These are phyloP conservation scores for Fragum fragum DNA, from an alignment of 2,888 invertebrate genomes.

Conservation along the genomic window DNA sequence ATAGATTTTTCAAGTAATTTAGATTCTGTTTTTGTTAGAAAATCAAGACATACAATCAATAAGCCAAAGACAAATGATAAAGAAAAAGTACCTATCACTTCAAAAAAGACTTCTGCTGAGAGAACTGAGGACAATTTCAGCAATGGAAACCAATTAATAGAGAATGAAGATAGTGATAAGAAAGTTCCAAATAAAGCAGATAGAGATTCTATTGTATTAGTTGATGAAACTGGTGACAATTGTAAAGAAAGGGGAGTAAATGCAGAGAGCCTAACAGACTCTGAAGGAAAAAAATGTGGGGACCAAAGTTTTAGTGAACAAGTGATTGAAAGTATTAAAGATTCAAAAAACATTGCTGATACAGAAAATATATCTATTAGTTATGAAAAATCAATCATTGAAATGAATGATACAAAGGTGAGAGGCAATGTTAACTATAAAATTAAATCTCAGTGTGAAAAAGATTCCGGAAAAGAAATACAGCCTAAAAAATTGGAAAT, in stretches of 20 bases:
- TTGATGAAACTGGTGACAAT: not conserved
- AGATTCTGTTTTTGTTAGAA: constrained; percentile 11
- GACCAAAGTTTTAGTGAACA: not conserved
- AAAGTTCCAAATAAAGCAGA: not conserved
- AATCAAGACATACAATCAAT: not conserved
- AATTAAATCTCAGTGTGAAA: not conserved
- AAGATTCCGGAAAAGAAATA: not conserved
- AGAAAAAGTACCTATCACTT: not conserved
- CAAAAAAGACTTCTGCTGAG: no score
- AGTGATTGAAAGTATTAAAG: not conserved
- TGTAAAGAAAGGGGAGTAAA: not conserved
- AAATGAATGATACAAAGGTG: not conserved
- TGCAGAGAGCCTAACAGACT: no score
- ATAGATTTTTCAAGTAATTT: not conserved
- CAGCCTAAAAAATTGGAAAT: not conserved
- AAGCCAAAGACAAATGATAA: not conserved
- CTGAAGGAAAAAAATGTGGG: not conserved
- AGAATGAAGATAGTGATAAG: not conserved
- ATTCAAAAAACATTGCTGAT: not conserved
- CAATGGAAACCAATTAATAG: no score
- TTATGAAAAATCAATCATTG: not conserved
- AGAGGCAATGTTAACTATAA: not conserved
- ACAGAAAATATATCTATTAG: not conserved
- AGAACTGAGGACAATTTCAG: no score
- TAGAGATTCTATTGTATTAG: not conserved